Base-by-base conservation (phyloP, 2,113 vertebrate species). In the Pomatostomus ruficeps region DNA sequence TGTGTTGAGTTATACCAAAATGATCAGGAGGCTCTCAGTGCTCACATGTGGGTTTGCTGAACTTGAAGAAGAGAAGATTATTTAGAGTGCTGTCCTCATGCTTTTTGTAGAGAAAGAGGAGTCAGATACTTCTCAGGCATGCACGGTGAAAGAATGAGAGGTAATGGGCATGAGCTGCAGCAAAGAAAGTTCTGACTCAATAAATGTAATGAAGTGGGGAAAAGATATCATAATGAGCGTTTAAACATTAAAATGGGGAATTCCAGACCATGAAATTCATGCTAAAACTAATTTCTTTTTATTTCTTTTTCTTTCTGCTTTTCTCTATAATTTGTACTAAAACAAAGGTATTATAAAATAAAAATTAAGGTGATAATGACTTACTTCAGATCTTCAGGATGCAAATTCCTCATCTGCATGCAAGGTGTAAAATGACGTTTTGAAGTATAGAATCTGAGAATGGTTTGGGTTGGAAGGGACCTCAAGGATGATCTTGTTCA, bases 131-230 rank as follows among this genome's bases (percentile, higher is more conserved):
- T 46, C 33, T 55, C 26, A 26, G 45, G 15, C 33, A 14, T 46
- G 26, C 11, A 7, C 0, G 0, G 21, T 46, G 51, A 38, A 52
- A 80, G 40, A n/a, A 23, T 45, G 29, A 61, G 54, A 38, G 28
- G 31, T 42, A 46, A 38, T 28, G 35, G 33, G 28, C 29, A 35
- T 12, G 23, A 20, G 12, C 4, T 48, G 20, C 38, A 88, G 61
- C 33, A 78, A 61, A 45, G 63, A 15, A 55, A 57, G 55, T 71
- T 85, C n/a, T 90, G 55, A 35, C 10, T 57, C 16, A 10, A 2
- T n/a, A 33, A 13, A 35, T 76, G 11, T 33, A 36, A 35, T 2
- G 2, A 68, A 2, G 8, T 11, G 15, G 8, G 16, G 10, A 8
- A 33, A 38, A 52, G 14, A 18, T 75, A 43, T 48, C 3, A 1